Evolutionary conservation across 2,113 vertebrate genomes (phyloP).

Genomic region (Microtus richardsoni): DNA sequence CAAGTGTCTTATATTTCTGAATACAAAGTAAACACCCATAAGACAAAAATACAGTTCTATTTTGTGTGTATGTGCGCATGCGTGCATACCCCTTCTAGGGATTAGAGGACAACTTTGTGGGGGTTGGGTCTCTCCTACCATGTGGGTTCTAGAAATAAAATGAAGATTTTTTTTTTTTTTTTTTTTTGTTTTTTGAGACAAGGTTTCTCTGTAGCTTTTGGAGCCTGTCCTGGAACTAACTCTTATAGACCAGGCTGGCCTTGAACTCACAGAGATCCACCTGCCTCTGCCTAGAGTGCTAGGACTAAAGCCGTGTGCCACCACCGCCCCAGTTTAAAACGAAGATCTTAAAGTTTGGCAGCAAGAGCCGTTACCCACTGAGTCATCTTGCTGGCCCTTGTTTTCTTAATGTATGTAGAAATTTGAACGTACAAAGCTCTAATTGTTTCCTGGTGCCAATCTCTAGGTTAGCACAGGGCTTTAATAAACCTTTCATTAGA

Average conservation of each 20-base stretch:
- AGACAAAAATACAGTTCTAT: neutral
- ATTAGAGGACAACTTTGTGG: neutral
- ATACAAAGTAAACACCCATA: neutral
- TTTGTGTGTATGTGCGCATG: neutral
- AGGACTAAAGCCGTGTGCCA: too few species aligned
- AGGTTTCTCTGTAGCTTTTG: too few species aligned
- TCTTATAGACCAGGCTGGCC: too few species aligned
- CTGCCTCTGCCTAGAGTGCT: too few species aligned
- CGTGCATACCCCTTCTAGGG: neutral
- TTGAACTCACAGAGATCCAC: too few species aligned
- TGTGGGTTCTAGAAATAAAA: neutral
- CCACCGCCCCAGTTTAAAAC: too few species aligned
- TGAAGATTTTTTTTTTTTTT: too few species aligned
- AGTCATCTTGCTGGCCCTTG: neutral
- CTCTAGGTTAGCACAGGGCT: neutral
- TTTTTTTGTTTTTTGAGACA: too few species aligned
- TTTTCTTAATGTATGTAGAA: neutral
- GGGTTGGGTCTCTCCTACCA: neutral
- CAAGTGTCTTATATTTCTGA: neutral
- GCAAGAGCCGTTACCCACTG: neutral
- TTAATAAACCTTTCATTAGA: constrained; percentile 2
- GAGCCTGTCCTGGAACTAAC: too few species aligned
- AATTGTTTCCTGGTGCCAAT: constrained; percentile 25
- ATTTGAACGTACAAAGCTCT: neutral
- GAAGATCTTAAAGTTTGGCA: neutral